Conservation (phyloP, 2,113 vertebrate genomes). For the Apodemus sylvaticus region DNA sequence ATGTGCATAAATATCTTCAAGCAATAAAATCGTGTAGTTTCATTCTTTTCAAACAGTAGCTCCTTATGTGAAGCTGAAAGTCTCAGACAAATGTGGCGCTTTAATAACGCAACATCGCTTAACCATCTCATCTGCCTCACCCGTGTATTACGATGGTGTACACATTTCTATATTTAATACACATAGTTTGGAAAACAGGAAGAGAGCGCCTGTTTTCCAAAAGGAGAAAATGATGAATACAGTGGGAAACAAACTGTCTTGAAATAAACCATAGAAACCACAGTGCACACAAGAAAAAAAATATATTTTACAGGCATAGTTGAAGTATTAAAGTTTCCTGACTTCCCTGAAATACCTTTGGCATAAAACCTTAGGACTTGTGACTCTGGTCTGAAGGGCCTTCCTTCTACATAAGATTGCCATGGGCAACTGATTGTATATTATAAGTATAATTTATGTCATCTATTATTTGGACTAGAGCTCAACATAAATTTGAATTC, state of each 20-base stretch:
- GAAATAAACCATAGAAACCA: slow-evolving; percentile 30
- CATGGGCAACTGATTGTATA: not conserved
- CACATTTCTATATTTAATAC: slow-evolving; percentile 22
- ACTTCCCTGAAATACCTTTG: slow-evolving; percentile 33
- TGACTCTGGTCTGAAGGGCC: slow-evolving; percentile 11
- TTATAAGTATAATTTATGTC: slow-evolving; percentile 48
- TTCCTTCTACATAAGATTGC: not conserved
- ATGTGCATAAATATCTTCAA: slow-evolving; percentile 62
- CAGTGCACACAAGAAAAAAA: slow-evolving; percentile 14
- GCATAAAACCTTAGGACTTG: slow-evolving; percentile 12
- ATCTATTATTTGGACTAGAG: slow-evolving; percentile 58
- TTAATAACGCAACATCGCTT: slow-evolving; percentile 57
- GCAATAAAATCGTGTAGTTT: slow-evolving; percentile 62
- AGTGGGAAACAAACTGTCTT: not conserved
- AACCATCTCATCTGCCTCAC: slow-evolving; percentile 43
- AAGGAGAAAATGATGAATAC: slow-evolving; percentile 32
- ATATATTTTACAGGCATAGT: not conserved
- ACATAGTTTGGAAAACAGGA: slow-evolving; percentile 51
- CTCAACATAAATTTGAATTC: slow-evolving; percentile 58
- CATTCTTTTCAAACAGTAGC: slow-evolving; percentile 42
- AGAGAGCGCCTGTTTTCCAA: not conserved
- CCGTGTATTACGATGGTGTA: not conserved
- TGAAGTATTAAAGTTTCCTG: slow-evolving; percentile 7
- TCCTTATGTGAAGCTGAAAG: slow-evolving; percentile 42
- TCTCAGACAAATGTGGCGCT: slow-evolving; percentile 59